Conservation (phyloP, 2,888 invertebrate genomes). For the Melanostoma scalare region DNA sequence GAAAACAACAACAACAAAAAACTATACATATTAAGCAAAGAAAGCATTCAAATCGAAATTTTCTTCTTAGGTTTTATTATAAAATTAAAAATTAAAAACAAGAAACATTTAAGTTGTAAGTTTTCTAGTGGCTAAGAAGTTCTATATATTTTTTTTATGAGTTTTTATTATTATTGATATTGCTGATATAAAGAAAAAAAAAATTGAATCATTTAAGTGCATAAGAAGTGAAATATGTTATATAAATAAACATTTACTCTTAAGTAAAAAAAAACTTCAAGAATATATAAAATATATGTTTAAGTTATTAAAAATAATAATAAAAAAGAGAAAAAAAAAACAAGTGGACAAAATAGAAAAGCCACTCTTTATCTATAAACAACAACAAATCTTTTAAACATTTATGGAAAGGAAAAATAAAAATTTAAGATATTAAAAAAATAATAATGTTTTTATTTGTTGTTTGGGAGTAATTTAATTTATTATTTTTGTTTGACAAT, state of each 20-base stretch:
- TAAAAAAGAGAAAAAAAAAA: constrained; percentile 34
- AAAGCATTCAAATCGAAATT: constrained; percentile 59
- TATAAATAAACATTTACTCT: constrained; percentile 67
- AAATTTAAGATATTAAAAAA: constrained; percentile 73
- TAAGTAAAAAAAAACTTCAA: constrained; percentile 64
- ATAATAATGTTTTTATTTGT: constrained; percentile 62
- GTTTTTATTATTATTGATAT: constrained; percentile 52
- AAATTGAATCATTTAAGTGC: constrained; percentile 59
- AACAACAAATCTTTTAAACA: constrained; percentile 56
- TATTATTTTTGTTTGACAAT: constrained; percentile 36
- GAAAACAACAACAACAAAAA: constrained; percentile 51
- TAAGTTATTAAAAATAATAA: constrained; percentile 60
- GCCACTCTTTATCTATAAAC: constrained; percentile 60
- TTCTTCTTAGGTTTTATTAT: constrained; percentile 41
- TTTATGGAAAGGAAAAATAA: constrained; percentile 72
- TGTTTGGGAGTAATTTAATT: constrained; percentile 41
- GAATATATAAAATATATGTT: constrained; percentile 66
- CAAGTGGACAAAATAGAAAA: constrained; percentile 40
- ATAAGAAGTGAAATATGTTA: constrained; percentile 72
- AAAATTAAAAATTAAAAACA: constrained; percentile 28
- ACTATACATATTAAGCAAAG: constrained; percentile 56
- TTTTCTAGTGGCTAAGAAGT: constrained; percentile 74
- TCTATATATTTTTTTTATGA: constrained; percentile 61
- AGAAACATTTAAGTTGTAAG: constrained; percentile 47
- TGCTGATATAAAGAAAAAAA: constrained; percentile 42